Conservation (phyloP, 2,888 invertebrate genomes). For the Capitulum mitella region DNA sequence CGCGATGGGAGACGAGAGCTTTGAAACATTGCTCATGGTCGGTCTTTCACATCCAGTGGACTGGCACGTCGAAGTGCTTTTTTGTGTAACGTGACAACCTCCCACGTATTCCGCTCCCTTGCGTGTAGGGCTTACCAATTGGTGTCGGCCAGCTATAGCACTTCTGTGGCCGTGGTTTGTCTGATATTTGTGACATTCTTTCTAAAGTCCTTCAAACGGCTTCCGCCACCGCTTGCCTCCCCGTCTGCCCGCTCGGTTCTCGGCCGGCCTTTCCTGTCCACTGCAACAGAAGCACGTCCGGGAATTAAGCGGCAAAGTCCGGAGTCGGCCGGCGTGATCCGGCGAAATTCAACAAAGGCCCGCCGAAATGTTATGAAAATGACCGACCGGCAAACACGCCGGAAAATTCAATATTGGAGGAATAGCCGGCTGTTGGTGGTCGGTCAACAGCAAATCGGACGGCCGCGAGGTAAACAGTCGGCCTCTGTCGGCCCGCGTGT, state of each 20-base stretch:
- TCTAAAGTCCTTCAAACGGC: too few species aligned
- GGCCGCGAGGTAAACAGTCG: background rate
- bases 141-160: too few species aligned
- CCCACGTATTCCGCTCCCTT: too few species aligned
- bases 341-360: background rate
- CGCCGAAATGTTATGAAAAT: conserved; percentile 24
- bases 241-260: background rate
- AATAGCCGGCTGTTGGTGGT: background rate
- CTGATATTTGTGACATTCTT: too few species aligned
- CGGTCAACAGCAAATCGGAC: background rate
- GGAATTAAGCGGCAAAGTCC: background rate
- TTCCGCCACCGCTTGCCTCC: background rate
- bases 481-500: background rate
- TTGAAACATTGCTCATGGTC: too few species aligned
- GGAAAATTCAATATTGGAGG: conserved; percentile 14
- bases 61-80: too few species aligned
- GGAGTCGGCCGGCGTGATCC: background rate
- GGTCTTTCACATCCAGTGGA: too few species aligned
- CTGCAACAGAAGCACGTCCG: background rate
- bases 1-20: too few species aligned
- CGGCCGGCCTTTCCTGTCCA: too few species aligned
- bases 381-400: background rate
- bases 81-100: too few species aligned
- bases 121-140: too few species aligned
- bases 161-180: too few species aligned